Evolutionary conservation across 2,888 invertebrate species (phyloP), one percentile per base, ranked within the genome.

Genomic region (Ethmia dodecea): DNA sequence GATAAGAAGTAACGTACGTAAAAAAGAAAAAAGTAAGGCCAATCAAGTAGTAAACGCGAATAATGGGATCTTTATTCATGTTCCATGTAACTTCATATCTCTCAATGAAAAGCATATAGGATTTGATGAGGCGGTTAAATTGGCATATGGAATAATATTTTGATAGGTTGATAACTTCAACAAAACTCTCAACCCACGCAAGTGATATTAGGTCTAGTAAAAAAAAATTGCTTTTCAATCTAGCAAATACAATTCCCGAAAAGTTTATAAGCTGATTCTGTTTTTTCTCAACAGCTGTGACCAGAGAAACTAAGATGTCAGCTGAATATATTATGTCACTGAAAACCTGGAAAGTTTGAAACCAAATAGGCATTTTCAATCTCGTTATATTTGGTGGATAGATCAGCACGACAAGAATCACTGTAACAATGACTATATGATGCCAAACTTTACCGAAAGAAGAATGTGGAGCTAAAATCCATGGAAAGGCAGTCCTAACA

Each of bases 401-500:
- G 1, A 68, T 31, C 2, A 73, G 20, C 8, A 80, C 30, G 2
- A 73, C 77, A 5, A 69, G 26, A 20, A 56, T 46, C 4, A 75
- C 70, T 0, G 71, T 72, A 1, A 43, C 13, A 10, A 46, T 22
- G 3, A 81, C 65, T 28, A 81, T 59, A 29, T 45, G 42, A 31
- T 56, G 52, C 81, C 81, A 81, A 10, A 68, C 42, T 2, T 33
- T 34, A 28, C 43, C 45, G 31, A 80, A 75, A 28, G 28, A 35
- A 5, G 80, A 77, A 20, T 70, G 49, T 0, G 71, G 62, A 27
- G 62, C 44, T n/a, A 81, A 52, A 43, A 79, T 63, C 70, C 74
- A 79, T 2, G 81, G 81, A 49, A 81, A 81, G 15, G 46, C 51
- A 0, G 62, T 58, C 33, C 62, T 70, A 0, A 57, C 54, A 35